These are phyloP conservation scores for Dinoponera quadriceps DNA, from an alignment of 1,140 invertebrate genomes.

Conservation along the genomic window DNA sequence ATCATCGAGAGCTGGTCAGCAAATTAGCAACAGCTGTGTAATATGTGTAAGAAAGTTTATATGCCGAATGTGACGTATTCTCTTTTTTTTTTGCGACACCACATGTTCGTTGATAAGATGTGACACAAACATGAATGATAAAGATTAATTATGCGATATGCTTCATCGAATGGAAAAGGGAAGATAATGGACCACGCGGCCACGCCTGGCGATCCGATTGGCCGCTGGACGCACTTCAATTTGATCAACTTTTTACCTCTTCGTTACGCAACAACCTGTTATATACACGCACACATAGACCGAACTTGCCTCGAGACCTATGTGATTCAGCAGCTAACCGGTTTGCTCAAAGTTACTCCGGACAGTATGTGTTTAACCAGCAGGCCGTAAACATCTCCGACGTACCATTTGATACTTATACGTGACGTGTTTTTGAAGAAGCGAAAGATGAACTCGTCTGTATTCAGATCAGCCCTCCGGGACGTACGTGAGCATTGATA, in stretches of 20 bases:
- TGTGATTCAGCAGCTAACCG: background rate
- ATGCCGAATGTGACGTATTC: too few species aligned
- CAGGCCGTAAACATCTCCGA: background rate
- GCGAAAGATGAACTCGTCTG: conserved; percentile 25
- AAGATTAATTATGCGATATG: background rate
- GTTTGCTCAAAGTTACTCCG: background rate
- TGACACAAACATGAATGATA: conserved; percentile 9
- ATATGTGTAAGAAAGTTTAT: too few species aligned
- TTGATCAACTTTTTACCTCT: conserved; percentile 21
- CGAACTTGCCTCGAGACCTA: background rate
- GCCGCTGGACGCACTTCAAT: background rate
- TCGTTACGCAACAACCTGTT: conserved; percentile 64
- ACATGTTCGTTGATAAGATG: background rate
- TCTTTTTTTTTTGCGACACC: too few species aligned
- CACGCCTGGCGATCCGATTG: background rate
- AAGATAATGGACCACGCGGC: background rate
- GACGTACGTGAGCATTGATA: conserved; percentile 51
- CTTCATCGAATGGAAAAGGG: background rate
- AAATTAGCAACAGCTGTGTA: too few species aligned
- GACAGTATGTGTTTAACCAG: conserved; percentile 40
- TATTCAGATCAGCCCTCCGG: conserved; percentile 28
- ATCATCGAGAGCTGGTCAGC: too few species aligned
- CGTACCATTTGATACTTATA: background rate
- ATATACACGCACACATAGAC: background rate
- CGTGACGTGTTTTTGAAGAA: background rate